Conservation (phyloP, 2,797 vertebrate genomes). For the Danio choprae region DNA sequence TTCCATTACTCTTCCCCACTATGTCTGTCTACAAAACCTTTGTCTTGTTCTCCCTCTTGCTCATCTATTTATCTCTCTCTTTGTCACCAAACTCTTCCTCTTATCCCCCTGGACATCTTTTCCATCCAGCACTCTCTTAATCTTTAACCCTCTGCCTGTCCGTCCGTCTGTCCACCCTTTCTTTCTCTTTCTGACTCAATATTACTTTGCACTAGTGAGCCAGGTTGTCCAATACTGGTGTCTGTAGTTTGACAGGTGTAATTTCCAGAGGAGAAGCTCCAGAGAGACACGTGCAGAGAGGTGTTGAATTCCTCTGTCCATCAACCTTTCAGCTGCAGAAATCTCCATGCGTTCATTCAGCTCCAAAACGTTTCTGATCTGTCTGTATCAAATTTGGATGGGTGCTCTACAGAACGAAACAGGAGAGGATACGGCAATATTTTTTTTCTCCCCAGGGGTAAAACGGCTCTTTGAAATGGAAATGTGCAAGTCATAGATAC, state of each 20-base stretch:
- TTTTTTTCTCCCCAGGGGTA: not conserved
- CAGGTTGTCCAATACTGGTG: not conserved
- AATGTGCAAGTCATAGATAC: slow-evolving; percentile 36
- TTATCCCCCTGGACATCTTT: slow-evolving; percentile 37
- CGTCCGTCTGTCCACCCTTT: not conserved
- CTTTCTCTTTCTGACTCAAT: not conserved
- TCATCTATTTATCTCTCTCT: not conserved
- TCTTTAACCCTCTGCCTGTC: not conserved
- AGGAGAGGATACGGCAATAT: not conserved
- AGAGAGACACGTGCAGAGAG: not conserved
- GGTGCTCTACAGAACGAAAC: not conserved
- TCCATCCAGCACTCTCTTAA: slow-evolving; percentile 21
- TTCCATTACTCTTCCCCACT: slow-evolving; percentile 9
- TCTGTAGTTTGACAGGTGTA: slow-evolving; percentile 18
- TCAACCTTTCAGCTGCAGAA: not conserved
- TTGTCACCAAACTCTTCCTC: slow-evolving; percentile 24
- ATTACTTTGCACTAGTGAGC: slow-evolving; percentile 13
- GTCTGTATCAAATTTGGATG: slow-evolving; percentile 27
- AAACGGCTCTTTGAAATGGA: slow-evolving; percentile 20
- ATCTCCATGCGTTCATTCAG: slow-evolving; percentile 21
- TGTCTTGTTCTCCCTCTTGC: not conserved
- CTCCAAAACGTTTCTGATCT: slow-evolving; percentile 10
- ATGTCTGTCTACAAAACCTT: slow-evolving; percentile 5
- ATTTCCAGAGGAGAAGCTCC: slow-evolving; percentile 12
- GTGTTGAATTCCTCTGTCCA: slow-evolving; percentile 32